Base-by-base conservation (phyloP, 1,140 invertebrate genomes). In the Gonatopus flavifemur region DNA sequence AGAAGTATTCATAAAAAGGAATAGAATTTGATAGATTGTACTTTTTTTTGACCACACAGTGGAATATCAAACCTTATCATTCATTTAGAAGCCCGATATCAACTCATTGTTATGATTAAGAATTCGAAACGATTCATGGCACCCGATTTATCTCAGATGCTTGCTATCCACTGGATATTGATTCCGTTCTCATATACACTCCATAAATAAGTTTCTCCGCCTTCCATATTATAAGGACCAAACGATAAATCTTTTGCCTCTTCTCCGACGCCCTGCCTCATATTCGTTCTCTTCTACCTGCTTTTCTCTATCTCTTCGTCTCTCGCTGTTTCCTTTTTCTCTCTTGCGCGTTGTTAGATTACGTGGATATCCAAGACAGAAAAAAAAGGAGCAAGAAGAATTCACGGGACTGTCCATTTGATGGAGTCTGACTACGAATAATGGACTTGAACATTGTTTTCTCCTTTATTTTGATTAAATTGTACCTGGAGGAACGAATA, bases 131-230 rank as follows among this genome's bases (percentile, higher is more conserved):
- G 42, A 18, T 30, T 32, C 30, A 31, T n/a, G n/a, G n/a, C 24
- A 46, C 32, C 39, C 31, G 21, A 52, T 28, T 43, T 46, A 55
- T 40, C 25, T 49, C 36, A 20, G 20, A 44, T 24, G 13, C 38
- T 46, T 32, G 31, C 37, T 53, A 51, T 58, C 41, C 40, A 39
- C 56, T 16, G 22, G 51, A 54, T 60, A 60, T 60, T 58, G 58
- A 60, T 60, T 60, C 37, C 43, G 37, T 58, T 55, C 46, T 58
- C 55, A 37, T 48, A 58, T 35, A 46, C 40, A 57, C 55, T 44
- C 51, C 51, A 58, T 55, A 60, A 60, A 60, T 60, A 60, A 60
- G 52, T 54, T 51, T 31, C 51, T 55, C 39, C 38, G 28, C 38
- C 51, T 60, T 50, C 46, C 52, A 58, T 50, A 55, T 58, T 47